These are phyloP conservation scores for Embidobia sp. DNA, from an alignment of 2,888 invertebrate species.

Conservation along the genomic window DNA sequence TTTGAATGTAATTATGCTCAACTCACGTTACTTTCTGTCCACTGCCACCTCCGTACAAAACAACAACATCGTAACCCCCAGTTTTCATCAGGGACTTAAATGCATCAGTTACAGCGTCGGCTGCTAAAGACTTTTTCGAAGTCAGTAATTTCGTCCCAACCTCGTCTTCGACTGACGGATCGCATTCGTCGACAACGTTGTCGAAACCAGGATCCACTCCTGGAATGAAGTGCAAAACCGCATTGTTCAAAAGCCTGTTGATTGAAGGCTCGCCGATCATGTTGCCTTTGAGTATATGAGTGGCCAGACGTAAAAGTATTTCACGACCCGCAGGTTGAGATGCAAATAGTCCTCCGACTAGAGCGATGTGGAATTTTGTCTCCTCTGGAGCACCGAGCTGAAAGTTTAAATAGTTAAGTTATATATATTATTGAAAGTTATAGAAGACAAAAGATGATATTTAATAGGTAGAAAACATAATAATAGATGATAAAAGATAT, in stretches of 20 bases:
- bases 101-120: slow-evolving; percentile 83
- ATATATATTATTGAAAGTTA: too few relatives aligned
- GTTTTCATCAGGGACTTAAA: slow-evolving; percentile 86
- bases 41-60: slow-evolving; percentile 88
- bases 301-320: slow-evolving; percentile 89
- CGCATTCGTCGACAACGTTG: slow-evolving; percentile 80
- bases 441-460: too few relatives aligned
- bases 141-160: slow-evolving; percentile 86
- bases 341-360: slow-evolving; percentile 92
- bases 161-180: slow-evolving; percentile 83
- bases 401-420: slow-evolving; percentile 53
- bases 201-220: slow-evolving; percentile 84
- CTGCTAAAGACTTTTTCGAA: slow-evolving; percentile 81
- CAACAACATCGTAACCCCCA: slow-evolving; percentile 87
- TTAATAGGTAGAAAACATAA: not conserved
- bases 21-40: slow-evolving; percentile 59
- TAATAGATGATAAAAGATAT: too few relatives aligned
- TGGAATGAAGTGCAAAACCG: slow-evolving; percentile 91
- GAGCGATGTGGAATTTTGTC: slow-evolving; percentile 90
- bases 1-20: not conserved
- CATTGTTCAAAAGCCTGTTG: slow-evolving; percentile 85
- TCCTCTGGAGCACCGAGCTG: slow-evolving; percentile 91
- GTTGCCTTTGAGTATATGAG: slow-evolving; percentile 90
- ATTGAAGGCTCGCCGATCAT: slow-evolving; percentile 86
- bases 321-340: slow-evolving; percentile 93